Conservation (phyloP, 1,140 invertebrate species). For the Diprion similis region DNA sequence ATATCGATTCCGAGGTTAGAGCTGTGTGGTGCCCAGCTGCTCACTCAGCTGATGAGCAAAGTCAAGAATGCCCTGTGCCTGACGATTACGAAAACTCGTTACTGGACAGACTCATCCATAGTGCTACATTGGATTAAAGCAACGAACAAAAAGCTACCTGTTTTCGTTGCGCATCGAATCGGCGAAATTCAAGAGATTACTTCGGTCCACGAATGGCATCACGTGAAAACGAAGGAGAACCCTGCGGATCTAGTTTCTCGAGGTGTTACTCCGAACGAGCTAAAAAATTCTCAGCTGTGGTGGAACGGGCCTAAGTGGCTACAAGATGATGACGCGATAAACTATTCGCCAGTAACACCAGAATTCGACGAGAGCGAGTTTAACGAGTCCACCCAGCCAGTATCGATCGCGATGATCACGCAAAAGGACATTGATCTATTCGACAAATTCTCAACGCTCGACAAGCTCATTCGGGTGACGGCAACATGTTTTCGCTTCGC, state of each 20-base stretch:
- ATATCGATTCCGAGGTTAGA: constrained; percentile 38
- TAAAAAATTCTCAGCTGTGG: constrained; percentile 46
- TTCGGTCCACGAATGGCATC: constrained; percentile 35
- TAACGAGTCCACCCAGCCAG: neutral
- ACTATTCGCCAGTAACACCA: neutral
- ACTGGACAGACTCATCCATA: constrained; percentile 35
- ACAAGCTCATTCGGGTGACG: neutral
- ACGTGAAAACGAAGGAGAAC: constrained; percentile 44
- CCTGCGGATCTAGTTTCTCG: constrained; percentile 57
- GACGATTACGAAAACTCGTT: constrained; percentile 16
- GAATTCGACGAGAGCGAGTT: neutral
- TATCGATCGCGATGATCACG: neutral
- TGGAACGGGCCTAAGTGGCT: constrained; percentile 38
- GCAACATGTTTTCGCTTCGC: constrained; percentile 23
- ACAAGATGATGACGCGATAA: constrained; percentile 1
- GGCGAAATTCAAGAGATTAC: constrained; percentile 41
- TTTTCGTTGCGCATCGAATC: constrained; percentile 28
- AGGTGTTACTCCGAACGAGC: constrained; percentile 37
- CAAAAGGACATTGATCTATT: constrained; percentile 5
- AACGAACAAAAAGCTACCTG: constrained; percentile 16
- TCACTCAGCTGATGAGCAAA: constrained; percentile 20
- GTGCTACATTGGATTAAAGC: constrained; percentile 30
- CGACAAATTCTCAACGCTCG: constrained; percentile 12
- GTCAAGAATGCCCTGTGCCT: neutral
- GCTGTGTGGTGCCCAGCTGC: constrained; percentile 28